Conservation (phyloP, 2,113 vertebrate genomes). For the Neotragus moschatus region DNA sequence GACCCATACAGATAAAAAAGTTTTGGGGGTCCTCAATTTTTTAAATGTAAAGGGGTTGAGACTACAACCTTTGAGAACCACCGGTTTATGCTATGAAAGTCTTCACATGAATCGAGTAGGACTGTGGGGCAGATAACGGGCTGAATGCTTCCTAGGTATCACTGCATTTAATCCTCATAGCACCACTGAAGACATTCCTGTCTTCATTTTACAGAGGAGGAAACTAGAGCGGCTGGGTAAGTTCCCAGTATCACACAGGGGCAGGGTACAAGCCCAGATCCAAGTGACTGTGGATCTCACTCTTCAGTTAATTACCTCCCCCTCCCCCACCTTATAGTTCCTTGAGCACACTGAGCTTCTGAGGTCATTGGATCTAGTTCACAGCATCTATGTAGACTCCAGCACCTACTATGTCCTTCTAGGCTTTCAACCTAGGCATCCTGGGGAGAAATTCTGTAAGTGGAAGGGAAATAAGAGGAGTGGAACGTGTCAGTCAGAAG, state of each 20-base stretch:
- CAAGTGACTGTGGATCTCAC: neutral
- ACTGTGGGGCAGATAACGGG: neutral
- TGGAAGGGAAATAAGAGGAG: neutral
- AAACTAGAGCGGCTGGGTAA: neutral
- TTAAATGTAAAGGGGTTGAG: neutral
- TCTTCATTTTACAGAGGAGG: neutral
- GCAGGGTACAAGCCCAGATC: neutral
- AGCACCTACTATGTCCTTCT: neutral
- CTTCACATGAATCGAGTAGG: neutral
- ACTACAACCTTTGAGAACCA: neutral
- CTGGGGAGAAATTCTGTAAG: neutral
- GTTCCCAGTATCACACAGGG: neutral
- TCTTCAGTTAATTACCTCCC: neutral
- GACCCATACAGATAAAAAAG: neutral
- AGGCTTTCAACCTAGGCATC: neutral
- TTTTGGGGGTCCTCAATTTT: neutral
- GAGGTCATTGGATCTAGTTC: neutral
- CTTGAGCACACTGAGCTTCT: neutral
- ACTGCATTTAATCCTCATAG: neutral
- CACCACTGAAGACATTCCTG: fast-evolving
- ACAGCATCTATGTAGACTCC: neutral
- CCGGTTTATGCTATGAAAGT: neutral
- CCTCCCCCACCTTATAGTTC: neutral
- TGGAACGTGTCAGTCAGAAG: neutral
- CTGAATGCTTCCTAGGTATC: neutral